These are phyloP conservation scores for Serinus canaria DNA, from an alignment of 2,113 vertebrate genomes.

Conservation along the genomic window DNA sequence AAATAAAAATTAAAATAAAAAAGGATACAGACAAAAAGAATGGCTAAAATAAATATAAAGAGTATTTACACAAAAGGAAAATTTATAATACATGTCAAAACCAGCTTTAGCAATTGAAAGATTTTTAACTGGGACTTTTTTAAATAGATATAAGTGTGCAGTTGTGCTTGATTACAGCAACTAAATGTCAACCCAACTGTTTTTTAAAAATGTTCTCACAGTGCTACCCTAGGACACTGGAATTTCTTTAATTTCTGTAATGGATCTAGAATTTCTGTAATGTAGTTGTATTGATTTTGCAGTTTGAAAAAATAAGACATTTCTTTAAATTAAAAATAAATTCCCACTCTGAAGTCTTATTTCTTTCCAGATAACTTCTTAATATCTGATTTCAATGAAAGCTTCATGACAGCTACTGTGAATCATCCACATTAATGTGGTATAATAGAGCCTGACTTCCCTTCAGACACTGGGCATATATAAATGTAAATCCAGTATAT, in stretches of 20 bases:
- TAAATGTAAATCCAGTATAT: background rate
- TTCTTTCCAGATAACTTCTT: background rate
- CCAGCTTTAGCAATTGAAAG: background rate
- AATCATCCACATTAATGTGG: background rate
- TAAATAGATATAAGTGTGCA: background rate
- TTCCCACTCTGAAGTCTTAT: background rate
- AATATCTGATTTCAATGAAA: background rate
- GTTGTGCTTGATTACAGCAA: background rate
- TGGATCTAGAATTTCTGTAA: background rate
- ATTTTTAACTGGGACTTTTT: background rate
- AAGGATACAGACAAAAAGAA: background rate
- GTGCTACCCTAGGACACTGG: background rate
- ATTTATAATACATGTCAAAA: background rate
- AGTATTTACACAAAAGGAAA: background rate
- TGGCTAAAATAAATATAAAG: background rate
- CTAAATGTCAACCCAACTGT: background rate
- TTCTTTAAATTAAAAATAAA: background rate
- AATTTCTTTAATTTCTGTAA: background rate
- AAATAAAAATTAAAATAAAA: background rate
- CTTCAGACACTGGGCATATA: background rate
- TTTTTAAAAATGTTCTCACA: background rate
- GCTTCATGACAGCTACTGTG: background rate
- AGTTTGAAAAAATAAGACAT: background rate
- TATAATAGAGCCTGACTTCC: background rate
- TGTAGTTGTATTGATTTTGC: background rate